Evolutionary conservation across 1,140 invertebrate genomes (phyloP).

Genomic region (Drosophila mauritiana): DNA sequence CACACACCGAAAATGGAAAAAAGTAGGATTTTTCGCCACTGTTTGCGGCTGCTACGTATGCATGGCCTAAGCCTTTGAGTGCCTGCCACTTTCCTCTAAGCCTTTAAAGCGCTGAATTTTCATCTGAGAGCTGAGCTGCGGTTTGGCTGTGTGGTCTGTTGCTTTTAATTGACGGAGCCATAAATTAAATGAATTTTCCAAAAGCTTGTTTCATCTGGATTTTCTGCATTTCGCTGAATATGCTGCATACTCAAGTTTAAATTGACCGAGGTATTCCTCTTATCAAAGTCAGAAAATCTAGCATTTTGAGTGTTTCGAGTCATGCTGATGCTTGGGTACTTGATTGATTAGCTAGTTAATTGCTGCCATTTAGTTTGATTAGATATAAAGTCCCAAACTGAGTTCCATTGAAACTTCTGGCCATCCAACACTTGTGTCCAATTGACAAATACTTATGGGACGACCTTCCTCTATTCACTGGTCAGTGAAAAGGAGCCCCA

Average conservation of each 20-base stretch:
- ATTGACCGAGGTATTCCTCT: slow-evolving; percentile 11
- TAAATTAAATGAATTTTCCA: slow-evolving; percentile 9
- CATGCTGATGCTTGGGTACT: slow-evolving; percentile 35
- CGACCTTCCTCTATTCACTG: slow-evolving; percentile 22
- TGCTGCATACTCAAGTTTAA: slow-evolving; percentile 12
- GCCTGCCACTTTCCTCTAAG: slow-evolving; percentile 52
- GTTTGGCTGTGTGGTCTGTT: slow-evolving; percentile 14
- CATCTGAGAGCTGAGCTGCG: slow-evolving; percentile 1
- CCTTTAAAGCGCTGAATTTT: slow-evolving; percentile 47
- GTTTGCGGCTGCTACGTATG: slow-evolving; percentile 32
- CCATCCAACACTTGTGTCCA: slow-evolving; percentile 10
- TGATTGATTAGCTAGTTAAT: slow-evolving; percentile 53
- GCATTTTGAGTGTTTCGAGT: slow-evolving; percentile 21
- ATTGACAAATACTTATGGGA: slow-evolving; percentile 28
- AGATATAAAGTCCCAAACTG: slow-evolving; percentile 18
- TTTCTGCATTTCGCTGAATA: background rate
- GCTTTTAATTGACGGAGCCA: slow-evolving; percentile 28
- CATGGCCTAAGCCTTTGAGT: slow-evolving; percentile 63
- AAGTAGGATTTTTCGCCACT: slow-evolving; percentile 24
- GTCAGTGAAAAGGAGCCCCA: slow-evolving; percentile 27
- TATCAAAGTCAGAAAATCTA: slow-evolving; percentile 6
- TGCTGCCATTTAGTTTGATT: slow-evolving; percentile 54
- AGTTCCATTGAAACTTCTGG: slow-evolving; percentile 14
- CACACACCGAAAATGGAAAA: background rate
- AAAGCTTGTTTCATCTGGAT: background rate